phyloP scores from a whole-genome alignment of 2,797 vertebrate species.

The Lutjanus campechanus region DNA sequence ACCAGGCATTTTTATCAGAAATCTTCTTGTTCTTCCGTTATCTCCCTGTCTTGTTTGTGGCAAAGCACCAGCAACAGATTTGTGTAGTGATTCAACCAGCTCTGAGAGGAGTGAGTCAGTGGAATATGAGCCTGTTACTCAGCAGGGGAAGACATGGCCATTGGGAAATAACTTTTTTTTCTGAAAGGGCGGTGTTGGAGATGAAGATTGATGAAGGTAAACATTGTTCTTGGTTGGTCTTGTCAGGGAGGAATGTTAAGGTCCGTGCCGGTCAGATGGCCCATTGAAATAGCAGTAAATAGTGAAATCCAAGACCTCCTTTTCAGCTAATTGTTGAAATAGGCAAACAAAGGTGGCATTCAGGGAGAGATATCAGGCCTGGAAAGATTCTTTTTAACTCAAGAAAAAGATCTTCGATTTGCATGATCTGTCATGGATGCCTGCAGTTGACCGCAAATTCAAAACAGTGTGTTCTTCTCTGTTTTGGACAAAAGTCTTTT shows the following conservation, averaged over 20 bases:
- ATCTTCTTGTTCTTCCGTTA: slow-evolving; percentile 34
- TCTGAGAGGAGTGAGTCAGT: slow-evolving; percentile 48
- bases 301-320: slow-evolving; percentile 65
- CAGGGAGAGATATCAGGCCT: slow-evolving; percentile 54
- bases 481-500: slow-evolving; percentile 13
- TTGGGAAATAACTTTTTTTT: slow-evolving; percentile 49
- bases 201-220: slow-evolving; percentile 77
- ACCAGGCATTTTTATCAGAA: slow-evolving; percentile 37
- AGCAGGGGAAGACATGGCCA: slow-evolving; percentile 51
- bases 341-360: slow-evolving; percentile 75
- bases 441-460: slow-evolving; percentile 6
- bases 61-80: slow-evolving; percentile 50
- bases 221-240: slow-evolving; percentile 79
- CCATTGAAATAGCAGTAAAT: slow-evolving; percentile 65
- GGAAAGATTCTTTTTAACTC: slow-evolving; percentile 34
- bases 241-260: slow-evolving; percentile 71
- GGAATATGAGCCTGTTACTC: slow-evolving; percentile 59
- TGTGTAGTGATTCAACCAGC: slow-evolving; percentile 41
- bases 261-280: slow-evolving; percentile 55
- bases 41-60: slow-evolving; percentile 28
- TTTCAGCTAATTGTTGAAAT: slow-evolving; percentile 67
- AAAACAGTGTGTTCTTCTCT: slow-evolving; percentile 24
- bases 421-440: slow-evolving; percentile 36
- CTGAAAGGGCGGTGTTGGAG: slow-evolving; percentile 31
- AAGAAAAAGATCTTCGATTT: slow-evolving; percentile 33